A percentile compares a stretch with the other conserved stretches of the same genome.
phyloP scores from a whole-genome alignment of 2,797 vertebrate genomes.

The Rhinophrynus dorsalis region DNA sequence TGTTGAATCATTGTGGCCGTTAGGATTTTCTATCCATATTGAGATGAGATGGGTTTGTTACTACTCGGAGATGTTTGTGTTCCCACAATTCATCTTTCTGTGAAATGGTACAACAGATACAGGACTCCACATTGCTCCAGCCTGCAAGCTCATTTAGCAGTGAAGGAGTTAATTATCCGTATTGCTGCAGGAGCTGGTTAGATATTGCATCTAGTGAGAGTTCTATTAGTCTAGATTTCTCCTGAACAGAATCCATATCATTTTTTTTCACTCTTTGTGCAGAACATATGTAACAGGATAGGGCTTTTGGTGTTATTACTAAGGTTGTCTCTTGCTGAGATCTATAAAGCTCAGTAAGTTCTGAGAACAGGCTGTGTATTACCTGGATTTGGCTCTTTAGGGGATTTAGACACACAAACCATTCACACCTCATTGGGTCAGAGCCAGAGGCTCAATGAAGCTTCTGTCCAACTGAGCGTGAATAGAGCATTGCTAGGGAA shows the following conservation, averaged over 20 bases:
- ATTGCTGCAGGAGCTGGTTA: too few relatives aligned
- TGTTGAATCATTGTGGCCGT: too few relatives aligned
- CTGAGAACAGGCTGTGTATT: conserved; percentile 55
- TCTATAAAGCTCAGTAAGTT: conserved; percentile 36
- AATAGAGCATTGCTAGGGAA: conserved; percentile 9
- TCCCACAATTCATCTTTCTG: too few relatives aligned
- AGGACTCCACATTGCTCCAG: too few relatives aligned
- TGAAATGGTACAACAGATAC: too few relatives aligned
- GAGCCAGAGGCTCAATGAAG: conserved; percentile 30
- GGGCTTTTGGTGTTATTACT: conserved; percentile 16
- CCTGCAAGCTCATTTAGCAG: too few relatives aligned
- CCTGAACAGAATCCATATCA: conserved; percentile 6
- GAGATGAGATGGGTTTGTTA: too few relatives aligned
- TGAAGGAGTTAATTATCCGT: not conserved
- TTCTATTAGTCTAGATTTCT: conserved; percentile 18
- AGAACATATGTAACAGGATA: conserved; percentile 33
- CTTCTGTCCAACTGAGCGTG: conserved; percentile 36
- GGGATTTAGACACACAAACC: conserved; percentile 54
- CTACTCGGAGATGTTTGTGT: too few relatives aligned
- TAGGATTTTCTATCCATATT: too few relatives aligned
- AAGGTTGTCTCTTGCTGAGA: not conserved
- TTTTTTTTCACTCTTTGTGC: conserved; percentile 18
- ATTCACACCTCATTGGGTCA: conserved; percentile 55
- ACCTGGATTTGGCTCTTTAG: conserved; percentile 49
- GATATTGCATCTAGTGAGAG: not conserved